phyloP scores from a whole-genome alignment of 2,797 vertebrate species.

The Atherinosoma microstoma region DNA sequence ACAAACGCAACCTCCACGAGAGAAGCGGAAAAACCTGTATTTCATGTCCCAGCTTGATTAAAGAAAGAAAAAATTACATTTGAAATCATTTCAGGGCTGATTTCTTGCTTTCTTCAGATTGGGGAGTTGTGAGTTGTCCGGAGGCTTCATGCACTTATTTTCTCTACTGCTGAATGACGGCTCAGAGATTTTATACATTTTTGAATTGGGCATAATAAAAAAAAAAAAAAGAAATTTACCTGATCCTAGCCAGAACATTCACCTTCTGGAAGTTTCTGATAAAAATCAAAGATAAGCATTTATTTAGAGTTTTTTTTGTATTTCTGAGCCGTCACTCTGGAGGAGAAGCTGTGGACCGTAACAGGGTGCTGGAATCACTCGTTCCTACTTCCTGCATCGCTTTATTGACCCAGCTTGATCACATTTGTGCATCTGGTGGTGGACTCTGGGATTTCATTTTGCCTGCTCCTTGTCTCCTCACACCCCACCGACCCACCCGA shows the following conservation, averaged over 20 bases:
- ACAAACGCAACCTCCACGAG: slow-evolving; percentile 23
- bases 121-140: slow-evolving; percentile 23
- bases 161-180: slow-evolving; percentile 59
- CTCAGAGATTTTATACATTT: slow-evolving; percentile 54
- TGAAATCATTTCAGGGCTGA: background rate
- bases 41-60: background rate
- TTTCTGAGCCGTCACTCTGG: slow-evolving; percentile 67
- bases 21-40: background rate
- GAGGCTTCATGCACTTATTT: slow-evolving; percentile 50
- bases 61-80: background rate
- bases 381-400: slow-evolving; percentile 70
- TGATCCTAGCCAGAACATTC: no score
- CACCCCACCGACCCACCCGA: slow-evolving; percentile 21
- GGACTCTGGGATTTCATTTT: slow-evolving; percentile 43
- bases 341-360: slow-evolving; percentile 63
- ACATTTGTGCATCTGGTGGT: slow-evolving; percentile 28
- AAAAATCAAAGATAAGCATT: background rate
- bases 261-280: background rate
- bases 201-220: background rate
- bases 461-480: slow-evolving; percentile 36
- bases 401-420: slow-evolving; percentile 39
- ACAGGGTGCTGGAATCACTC: slow-evolving; percentile 79
- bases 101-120: background rate
- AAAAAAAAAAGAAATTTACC: background rate
- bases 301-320: background rate